These are phyloP conservation scores for Odobenus rosmarus DNA, from an alignment of 2,113 vertebrate genomes.

Conservation along the genomic window DNA sequence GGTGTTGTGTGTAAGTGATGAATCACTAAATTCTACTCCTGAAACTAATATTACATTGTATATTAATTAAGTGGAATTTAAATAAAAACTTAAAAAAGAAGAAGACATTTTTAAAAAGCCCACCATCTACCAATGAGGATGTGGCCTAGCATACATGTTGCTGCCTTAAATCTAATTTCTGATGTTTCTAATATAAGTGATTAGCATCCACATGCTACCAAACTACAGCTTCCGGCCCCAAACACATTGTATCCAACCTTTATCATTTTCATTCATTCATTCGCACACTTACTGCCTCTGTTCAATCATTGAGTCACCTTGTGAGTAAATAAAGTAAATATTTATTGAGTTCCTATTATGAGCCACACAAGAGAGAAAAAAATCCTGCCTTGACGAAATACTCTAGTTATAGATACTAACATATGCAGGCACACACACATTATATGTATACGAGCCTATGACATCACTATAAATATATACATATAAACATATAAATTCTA, in stretches of 20 bases:
- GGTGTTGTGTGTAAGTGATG: not conserved
- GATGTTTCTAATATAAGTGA: not conserved
- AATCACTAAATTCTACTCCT: not conserved
- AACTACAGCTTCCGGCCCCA: not conserved
- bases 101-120: not conserved
- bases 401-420: not conserved
- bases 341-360: not conserved
- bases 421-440: not conserved
- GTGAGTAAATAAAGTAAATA: not conserved
- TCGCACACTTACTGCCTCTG: not conserved
- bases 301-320: not conserved
- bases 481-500: not conserved
- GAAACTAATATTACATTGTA: not conserved
- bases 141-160: not conserved
- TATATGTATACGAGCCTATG: not conserved
- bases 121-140: not conserved
- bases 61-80: not conserved
- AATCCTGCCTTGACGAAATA: not conserved
- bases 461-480: not conserved
- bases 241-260: not conserved
- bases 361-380: not conserved
- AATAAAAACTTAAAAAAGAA: not conserved
- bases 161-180: not conserved
- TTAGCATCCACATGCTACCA: not conserved
- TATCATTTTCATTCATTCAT: not conserved